Conservation (phyloP, 2,113 vertebrate species). For the Hirundichthys speculiger region DNA sequence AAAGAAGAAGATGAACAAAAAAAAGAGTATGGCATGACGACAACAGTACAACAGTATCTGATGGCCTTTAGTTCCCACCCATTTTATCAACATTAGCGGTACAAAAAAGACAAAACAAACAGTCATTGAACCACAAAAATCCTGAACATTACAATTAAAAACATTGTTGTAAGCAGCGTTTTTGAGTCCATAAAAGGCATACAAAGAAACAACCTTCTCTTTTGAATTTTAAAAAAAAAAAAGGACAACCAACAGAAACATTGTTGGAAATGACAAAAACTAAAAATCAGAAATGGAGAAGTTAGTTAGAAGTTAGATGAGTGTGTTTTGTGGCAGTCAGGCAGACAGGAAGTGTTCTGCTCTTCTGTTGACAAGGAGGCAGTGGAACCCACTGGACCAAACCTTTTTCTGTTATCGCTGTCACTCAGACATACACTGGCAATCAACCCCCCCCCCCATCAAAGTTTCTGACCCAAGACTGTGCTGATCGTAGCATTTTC, state of each 20-base stretch:
- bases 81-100: conserved; percentile 67
- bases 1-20: too few relatives aligned
- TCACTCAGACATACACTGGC: conserved; percentile 36
- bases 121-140: conserved; percentile 76
- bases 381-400: conserved; percentile 56
- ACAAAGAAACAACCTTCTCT: conserved; percentile 62
- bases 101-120: conserved; percentile 71
- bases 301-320: conserved; percentile 35
- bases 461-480: conserved; percentile 30
- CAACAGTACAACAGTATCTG: conserved; percentile 75
- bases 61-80: conserved; percentile 66
- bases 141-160: conserved; percentile 77
- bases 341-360: conserved; percentile 59
- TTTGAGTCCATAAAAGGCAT: conserved; percentile 76
- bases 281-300: conserved; percentile 48
- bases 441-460: conserved; percentile 19
- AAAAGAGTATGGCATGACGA: conserved; percentile 67
- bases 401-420: conserved; percentile 44
- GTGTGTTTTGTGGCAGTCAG: conserved; percentile 47
- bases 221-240: too few relatives aligned
- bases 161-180: conserved; percentile 77
- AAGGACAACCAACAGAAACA: conserved; percentile 41
- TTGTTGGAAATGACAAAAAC: conserved; percentile 38
- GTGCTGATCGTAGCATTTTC: conserved; percentile 23
- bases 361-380: conserved; percentile 64